Evolutionary conservation across 2,888 invertebrate species (phyloP).

Genomic region (Coleophora deauratella): DNA sequence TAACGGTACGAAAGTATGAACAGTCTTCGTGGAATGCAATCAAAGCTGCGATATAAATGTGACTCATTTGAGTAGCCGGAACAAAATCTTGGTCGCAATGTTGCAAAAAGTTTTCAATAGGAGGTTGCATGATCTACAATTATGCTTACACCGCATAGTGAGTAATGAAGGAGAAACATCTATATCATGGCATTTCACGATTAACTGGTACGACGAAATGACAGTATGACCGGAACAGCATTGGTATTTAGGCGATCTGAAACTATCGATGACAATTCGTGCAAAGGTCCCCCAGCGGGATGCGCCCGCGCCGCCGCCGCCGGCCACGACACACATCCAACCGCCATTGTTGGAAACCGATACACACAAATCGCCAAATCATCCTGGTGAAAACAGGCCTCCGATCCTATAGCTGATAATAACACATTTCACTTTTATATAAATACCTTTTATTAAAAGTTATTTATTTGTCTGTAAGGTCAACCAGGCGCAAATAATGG

Average conservation of each 20-base stretch:
- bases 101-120: too few species aligned
- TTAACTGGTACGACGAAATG: too few species aligned
- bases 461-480: constrained; percentile 4
- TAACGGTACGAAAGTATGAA: constrained; percentile 11
- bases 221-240: constrained; percentile 3
- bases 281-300: constrained; percentile 11
- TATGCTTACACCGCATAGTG: too few species aligned
- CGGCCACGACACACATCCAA: constrained; percentile 7
- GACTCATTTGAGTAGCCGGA: constrained; percentile 5
- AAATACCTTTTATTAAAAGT: constrained; percentile 10
- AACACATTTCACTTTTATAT: constrained; percentile 14
- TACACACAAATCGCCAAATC: constrained; percentile 11
- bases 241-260: constrained; percentile 1
- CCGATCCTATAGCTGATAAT: constrained; percentile 9
- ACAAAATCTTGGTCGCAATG: not conserved
- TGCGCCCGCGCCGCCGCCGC: not conserved
- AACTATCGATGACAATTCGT: constrained; percentile 7
- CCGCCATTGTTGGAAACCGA: constrained; percentile 9
- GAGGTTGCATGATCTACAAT: too few species aligned
- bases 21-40: constrained; percentile 8
- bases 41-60: constrained; percentile 2
- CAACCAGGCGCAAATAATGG: not conserved
- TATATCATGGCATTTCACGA: too few species aligned
- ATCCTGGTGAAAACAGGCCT: constrained; percentile 10
- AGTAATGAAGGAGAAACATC: not conserved